Evolutionary conservation across 2,888 invertebrate genomes (phyloP), one percentile per base, ranked within the genome.

Genomic region (Synanthedon vespiformis): DNA sequence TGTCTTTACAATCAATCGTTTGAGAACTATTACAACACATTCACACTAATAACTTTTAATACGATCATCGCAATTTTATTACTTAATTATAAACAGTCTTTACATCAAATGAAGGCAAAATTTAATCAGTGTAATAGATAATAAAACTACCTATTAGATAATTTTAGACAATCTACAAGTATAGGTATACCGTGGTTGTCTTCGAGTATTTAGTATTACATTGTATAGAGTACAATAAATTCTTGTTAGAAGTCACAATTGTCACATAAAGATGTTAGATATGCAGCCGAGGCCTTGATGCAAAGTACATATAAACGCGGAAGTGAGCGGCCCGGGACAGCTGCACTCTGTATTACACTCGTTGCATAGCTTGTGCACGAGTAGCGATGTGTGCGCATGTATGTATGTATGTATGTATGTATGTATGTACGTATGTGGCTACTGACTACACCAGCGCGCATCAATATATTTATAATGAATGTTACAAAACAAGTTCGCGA

Each of bases 331-430:
- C 60, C 58, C 62, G 61, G 65, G 68, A 68, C 76, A 80, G 74
- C 74, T 79, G 80, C 80, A 74, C 70, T 70, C 61, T 62, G 67
- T 67, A 65, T 71, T 65, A 63, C 60, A 59, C 59, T 62, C 61
- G 59, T 68, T 72, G 66, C 63, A 66, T 72, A 65, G 13, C n/a
- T 44, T n/a, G 14, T 13, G 14, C 13, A 50, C 18, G 13, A n/a
- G n/a, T 50, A 10, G 18, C 12, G n/a, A 27, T 40, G 12, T 34
- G 18, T 18, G 18, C 14, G 12, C 13, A 18, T 22, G 22, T 22
- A 22, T 22, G 22, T 22, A 48, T 16, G 16, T 18, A 18, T 1
- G 16, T 48, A 48, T 48, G 48, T 16, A 2, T 2, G 2, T 2
- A n/a, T 16, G 16, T n/a, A 14, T 48, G 16, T 5, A 14, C 16